Conservation (phyloP, 2,888 invertebrate species). For the Nemotelus pantherinus region DNA sequence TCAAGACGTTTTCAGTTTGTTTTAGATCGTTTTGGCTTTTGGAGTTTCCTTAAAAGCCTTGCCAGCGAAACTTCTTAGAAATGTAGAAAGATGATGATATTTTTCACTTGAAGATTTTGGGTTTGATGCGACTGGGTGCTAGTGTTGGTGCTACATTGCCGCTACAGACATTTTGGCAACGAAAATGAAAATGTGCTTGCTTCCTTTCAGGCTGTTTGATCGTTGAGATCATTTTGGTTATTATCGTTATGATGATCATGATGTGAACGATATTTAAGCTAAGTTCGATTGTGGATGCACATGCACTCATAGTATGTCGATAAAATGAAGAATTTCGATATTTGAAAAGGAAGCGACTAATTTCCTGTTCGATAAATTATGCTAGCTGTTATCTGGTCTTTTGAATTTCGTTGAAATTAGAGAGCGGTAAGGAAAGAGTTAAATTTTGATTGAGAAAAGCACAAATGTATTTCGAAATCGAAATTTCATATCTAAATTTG, state of each 20-base stretch:
- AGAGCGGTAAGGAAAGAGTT: neutral
- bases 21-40: neutral
- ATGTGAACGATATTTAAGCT: neutral
- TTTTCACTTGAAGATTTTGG: too few species aligned
- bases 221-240: neutral
- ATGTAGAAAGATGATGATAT: neutral
- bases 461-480: too few species aligned
- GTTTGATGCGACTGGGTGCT: too few species aligned
- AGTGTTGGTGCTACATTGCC: neutral
- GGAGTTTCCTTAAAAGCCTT: conserved; percentile 10
- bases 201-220: conserved; percentile 40
- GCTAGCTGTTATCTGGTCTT: neutral
- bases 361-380: conserved; percentile 31
- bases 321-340: too few species aligned
- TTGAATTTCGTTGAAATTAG: neutral
- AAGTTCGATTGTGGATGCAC: too few species aligned
- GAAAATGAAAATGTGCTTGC: neutral
- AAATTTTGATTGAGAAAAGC: neutral
- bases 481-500: too few species aligned
- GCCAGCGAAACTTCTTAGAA: conserved; percentile 6
- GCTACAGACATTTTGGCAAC: conserved; percentile 43
- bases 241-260: neutral
- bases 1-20: neutral
- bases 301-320: too few species aligned
- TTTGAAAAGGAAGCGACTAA: conserved; percentile 4